Conservation (phyloP, 2,888 invertebrate species). For the Temnothorax unifasciatus region DNA sequence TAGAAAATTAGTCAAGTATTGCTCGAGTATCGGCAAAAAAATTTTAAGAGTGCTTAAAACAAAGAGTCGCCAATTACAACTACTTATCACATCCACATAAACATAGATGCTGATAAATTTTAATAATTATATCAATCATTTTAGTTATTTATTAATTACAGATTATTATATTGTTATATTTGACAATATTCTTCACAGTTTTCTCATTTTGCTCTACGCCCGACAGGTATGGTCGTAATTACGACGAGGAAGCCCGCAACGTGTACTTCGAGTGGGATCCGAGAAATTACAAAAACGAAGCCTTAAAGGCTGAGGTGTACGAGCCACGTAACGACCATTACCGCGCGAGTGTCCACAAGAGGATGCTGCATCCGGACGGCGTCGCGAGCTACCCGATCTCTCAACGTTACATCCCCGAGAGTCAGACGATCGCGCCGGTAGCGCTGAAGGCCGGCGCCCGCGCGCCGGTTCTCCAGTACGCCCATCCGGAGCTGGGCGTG, state of each 20-base stretch:
- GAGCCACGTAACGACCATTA: constrained; percentile 84
- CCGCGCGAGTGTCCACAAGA: constrained; percentile 89
- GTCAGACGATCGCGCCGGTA: constrained; percentile 88
- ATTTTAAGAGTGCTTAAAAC: neutral
- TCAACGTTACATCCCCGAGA: constrained; percentile 89
- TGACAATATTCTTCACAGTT: neutral
- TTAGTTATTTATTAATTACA: neutral
- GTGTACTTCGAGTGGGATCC: constrained; percentile 83
- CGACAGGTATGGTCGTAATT: constrained; percentile 80
- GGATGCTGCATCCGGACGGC: constrained; percentile 90
- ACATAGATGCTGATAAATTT: neutral
- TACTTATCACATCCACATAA: neutral
- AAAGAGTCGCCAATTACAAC: neutral
- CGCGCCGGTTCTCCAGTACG: constrained; percentile 92
- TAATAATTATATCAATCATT: neutral
- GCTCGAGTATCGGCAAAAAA: neutral
- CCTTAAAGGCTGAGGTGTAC: constrained; percentile 82
- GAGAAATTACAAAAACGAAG: constrained; percentile 79
- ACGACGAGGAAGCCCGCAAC: constrained; percentile 77
- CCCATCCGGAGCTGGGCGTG: constrained; percentile 93
- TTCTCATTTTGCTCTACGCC: neutral
- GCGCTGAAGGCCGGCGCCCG: constrained; percentile 91
- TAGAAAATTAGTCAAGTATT: neutral
- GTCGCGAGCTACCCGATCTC: constrained; percentile 89
- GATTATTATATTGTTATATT: neutral